Conservation (phyloP, 2,888 invertebrate species). For the Nysson spinosus region DNA sequence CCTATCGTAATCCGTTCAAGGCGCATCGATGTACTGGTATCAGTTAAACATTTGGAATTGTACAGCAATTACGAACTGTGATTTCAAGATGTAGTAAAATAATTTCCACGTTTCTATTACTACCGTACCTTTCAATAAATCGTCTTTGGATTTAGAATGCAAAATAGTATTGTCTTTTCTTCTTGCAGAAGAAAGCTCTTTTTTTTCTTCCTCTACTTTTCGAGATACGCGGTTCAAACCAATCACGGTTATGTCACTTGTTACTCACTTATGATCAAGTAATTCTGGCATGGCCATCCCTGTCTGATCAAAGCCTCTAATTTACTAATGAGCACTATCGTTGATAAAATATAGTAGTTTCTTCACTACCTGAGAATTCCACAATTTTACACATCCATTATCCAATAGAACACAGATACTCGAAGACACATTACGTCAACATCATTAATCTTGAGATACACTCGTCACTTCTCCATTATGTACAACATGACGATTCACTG, state of each 20-base stretch:
- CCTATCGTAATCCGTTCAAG: slow-evolving; percentile 64
- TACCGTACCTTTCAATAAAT: slow-evolving; percentile 25
- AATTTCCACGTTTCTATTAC: slow-evolving; percentile 35
- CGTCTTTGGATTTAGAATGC: slow-evolving; percentile 45
- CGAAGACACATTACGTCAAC: slow-evolving; percentile 46
- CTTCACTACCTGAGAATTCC: slow-evolving; percentile 17
- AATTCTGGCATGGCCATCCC: slow-evolving; percentile 23
- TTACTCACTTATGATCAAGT: slow-evolving; percentile 13
- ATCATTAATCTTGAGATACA: slow-evolving; percentile 21
- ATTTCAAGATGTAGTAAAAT: slow-evolving; percentile 52
- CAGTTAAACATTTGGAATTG: slow-evolving; percentile 53
- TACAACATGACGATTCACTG: slow-evolving; percentile 49
- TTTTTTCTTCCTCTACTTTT: too few relatives aligned
- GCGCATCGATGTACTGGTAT: slow-evolving; percentile 67
- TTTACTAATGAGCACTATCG: slow-evolving; percentile 36
- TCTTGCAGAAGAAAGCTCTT: slow-evolving; percentile 41
- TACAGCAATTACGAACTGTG: slow-evolving; percentile 34
- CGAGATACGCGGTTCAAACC: slow-evolving; percentile 29
- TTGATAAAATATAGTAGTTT: slow-evolving; percentile 26
- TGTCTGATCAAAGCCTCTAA: slow-evolving; percentile 31
- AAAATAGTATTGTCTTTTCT: slow-evolving; percentile 52
- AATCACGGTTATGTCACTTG: slow-evolving; percentile 22
- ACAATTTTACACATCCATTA: slow-evolving; percentile 35
- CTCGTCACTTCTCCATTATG: slow-evolving; percentile 34
- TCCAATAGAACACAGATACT: slow-evolving; percentile 47